Evolutionary conservation across 2,113 vertebrate genomes (phyloP), one percentile per base, ranked within the genome.

Genomic region (Onychorhynchus coronatus): DNA sequence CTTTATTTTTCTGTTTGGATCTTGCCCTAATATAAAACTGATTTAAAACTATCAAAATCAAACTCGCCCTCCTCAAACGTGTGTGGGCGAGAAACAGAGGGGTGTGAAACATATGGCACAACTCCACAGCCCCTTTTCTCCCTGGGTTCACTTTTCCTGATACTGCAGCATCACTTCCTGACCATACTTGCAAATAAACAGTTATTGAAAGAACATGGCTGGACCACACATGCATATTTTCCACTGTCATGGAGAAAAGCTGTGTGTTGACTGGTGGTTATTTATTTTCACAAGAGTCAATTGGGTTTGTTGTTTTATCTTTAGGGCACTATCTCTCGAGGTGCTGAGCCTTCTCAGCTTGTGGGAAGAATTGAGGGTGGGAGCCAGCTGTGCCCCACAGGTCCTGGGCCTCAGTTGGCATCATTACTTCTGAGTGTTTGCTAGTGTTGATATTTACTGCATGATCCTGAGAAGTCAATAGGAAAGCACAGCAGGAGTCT

Each of bases 301-400:
- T 12, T 95, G 77, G 37, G 56, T 91, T 93, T 94, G 70, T 91
- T 93, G 82, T 91, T 5, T 0, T 85, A 75, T 85, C 91, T 91
- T 94, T 33, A 83, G 85, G 74, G 44, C 77, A 89, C n/a, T 17
- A 11, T 68, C 53, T 82, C 94, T 91, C 0, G 0, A 94, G 77
- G 77, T 93, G 79, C 70, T 89, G 86, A 92, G 55, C 52, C n/a
- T 89, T 88, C 91, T 95, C 85, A 91, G 58, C 78, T 91, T 94
- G 86, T 74, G n/a, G 72, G 55, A 83, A 59, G 68, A 90, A 49
- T 23, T 47, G 59, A 71, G 75, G 47, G 61, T 81, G 56, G 68
- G 52, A 93, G 67, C 61, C 65, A 59, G 67, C 85, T 78, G 67
- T 90, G 75, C 55, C 93, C 41, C 65, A 68, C 65, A 67, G 82